Evolutionary conservation across 2,797 vertebrate genomes (phyloP).

Genomic region (Thripadectes ignobilis): DNA sequence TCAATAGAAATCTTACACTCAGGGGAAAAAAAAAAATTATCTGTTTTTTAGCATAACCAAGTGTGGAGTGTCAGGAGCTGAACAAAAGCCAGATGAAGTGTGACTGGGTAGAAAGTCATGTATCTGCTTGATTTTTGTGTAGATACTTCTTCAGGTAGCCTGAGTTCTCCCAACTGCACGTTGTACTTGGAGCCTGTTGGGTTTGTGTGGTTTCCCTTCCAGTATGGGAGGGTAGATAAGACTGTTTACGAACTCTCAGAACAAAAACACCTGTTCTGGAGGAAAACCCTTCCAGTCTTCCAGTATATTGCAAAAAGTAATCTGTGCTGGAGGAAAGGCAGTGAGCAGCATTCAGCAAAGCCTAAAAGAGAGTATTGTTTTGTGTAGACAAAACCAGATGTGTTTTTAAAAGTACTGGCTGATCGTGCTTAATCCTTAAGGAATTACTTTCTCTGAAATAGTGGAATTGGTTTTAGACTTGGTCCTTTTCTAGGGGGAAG

Average conservation of each 20-base stretch:
- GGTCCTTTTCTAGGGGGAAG: not conserved
- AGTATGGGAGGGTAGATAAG: not conserved
- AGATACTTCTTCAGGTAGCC: not conserved
- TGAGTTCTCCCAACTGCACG: not conserved
- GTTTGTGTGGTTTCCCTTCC: not conserved
- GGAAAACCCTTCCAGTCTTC: not conserved
- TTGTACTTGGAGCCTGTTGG: not conserved
- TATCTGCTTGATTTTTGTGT: not conserved
- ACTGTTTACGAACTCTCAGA: not conserved
- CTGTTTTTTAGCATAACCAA: not conserved
- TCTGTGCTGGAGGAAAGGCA: not conserved
- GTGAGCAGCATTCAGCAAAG: not conserved
- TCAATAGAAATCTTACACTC: not conserved
- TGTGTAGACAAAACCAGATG: not conserved
- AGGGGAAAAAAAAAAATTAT: rapidly evolving
- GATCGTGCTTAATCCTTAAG: not conserved
- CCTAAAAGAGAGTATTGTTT: not conserved
- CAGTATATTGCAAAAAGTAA: not conserved
- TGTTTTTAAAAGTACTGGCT: not conserved
- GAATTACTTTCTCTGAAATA: not conserved
- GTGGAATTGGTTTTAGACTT: not conserved
- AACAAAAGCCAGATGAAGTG: not conserved
- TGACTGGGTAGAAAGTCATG: not conserved
- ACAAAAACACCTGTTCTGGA: not conserved
- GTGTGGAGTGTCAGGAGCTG: not conserved